Base-by-base conservation (phyloP, 2,113 vertebrate species). In the Chionis minor region DNA sequence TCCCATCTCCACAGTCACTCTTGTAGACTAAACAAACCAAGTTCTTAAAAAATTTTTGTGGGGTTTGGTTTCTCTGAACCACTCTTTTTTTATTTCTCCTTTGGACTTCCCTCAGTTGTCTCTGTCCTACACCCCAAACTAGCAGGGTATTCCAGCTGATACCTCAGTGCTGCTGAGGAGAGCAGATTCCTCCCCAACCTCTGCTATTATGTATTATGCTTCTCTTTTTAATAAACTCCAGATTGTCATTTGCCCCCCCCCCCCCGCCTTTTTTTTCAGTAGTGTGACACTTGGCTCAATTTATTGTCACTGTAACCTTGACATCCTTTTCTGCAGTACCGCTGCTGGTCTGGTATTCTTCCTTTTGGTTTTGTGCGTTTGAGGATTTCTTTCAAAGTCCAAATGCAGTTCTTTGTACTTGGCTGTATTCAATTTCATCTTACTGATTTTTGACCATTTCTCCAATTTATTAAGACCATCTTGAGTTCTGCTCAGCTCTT, bases 1-100 rank as follows among this genome's bases (percentile, higher is more conserved):
- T 91, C 27, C 73, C 32, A 54, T 77, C 66, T 90, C 87, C n/a
- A 20, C 54, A 62, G 17, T 81, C 44, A 38, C 20, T 82, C 32
- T 38, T 72, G 18, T 38, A 95, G 90, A 82, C 56, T 82, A 88
- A 90, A 94, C 61, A 94, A 92, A 58, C 54, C n/a, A 47, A 77
- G 14, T 70, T 61, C 70, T 86, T 80, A 47, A 45, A 30, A 38
- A 5, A 0, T 28, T 80, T 56, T 74, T 55, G n/a, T 5, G 3
- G 30, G 13, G 33, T 28, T 73, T 77, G 85, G 78, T 18, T 56
- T 90, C 94, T 85, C 73, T 85, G 62, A 88, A 54, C 33, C 16
- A 33, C 16, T 63, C 6, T 38, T 38, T 59, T 71, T 69, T 42
- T 12, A 30, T 81, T 62, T 66, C 42, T 77, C 69, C 22, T 88